Evolutionary conservation across 2,888 invertebrate genomes (phyloP).

Genomic region (Rhamnusium bicolor): DNA sequence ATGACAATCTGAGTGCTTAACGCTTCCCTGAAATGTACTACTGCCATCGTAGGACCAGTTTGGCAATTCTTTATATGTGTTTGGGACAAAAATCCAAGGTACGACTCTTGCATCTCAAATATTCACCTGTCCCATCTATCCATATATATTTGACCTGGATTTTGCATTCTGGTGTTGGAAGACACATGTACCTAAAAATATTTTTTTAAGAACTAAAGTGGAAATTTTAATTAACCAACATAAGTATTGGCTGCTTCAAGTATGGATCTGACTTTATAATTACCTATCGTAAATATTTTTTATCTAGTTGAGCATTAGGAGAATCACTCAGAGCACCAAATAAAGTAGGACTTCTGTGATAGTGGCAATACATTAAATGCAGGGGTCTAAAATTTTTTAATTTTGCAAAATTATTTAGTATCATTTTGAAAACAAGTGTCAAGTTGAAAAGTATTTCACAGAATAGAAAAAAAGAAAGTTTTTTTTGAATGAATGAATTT

Average conservation of each 20-base stretch:
- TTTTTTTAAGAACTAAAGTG: no score
- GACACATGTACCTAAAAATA: slow-evolving; percentile 72
- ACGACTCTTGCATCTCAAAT: slow-evolving; percentile 79
- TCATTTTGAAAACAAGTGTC: not conserved
- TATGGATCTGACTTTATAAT: not conserved
- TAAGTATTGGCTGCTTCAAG: no score
- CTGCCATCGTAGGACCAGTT: slow-evolving; percentile 86
- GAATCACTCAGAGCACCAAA: slow-evolving; percentile 39
- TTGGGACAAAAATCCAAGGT: slow-evolving; percentile 80
- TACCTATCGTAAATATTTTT: slow-evolving; percentile 72
- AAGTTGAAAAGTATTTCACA: no score
- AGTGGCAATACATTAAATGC: not conserved
- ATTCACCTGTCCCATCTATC: slow-evolving; percentile 84
- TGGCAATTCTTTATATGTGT: slow-evolving; percentile 76
- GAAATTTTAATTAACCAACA: not conserved
- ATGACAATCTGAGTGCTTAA: slow-evolving; percentile 78
- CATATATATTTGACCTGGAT: slow-evolving; percentile 81
- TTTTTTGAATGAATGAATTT: not conserved
- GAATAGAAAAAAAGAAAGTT: no score
- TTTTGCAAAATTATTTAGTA: not conserved
- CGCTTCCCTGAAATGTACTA: slow-evolving; percentile 71
- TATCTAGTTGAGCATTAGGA: slow-evolving; percentile 69
- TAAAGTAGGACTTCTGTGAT: not conserved
- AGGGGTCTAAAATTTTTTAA: not conserved
- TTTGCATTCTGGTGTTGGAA: slow-evolving; percentile 76